These are phyloP conservation scores for Salticus scenicus DNA, from an alignment of 2,888 invertebrate genomes.

Conservation along the genomic window DNA sequence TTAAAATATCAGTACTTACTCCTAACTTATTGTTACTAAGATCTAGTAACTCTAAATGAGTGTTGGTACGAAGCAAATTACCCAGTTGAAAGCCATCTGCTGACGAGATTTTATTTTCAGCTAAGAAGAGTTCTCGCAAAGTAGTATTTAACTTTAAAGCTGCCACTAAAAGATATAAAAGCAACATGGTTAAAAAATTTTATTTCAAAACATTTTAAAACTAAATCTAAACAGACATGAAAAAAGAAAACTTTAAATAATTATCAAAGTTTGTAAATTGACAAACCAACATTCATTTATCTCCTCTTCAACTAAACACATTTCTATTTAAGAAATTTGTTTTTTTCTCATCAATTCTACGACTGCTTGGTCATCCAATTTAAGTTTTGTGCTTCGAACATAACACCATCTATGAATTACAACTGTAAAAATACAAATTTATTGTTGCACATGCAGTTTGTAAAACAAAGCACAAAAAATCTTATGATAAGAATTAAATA, in stretches of 20 bases:
- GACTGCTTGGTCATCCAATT: not conserved
- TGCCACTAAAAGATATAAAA: constrained; percentile 80
- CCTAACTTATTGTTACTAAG: constrained; percentile 80
- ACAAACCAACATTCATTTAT: constrained; percentile 8
- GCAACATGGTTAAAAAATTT: not conserved
- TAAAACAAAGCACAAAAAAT: not conserved
- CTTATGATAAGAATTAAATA: not conserved
- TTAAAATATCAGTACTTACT: too few species aligned
- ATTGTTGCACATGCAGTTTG: constrained; percentile 1
- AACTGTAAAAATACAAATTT: constrained; percentile 7
- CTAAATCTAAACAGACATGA: not conserved
- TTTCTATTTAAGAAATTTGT: not conserved
- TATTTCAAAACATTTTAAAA: not conserved
- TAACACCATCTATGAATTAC: constrained; percentile 3
- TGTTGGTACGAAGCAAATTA: constrained; percentile 84
- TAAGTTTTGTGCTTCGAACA: not conserved
- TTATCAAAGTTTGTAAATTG: not conserved
- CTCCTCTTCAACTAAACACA: constrained; percentile 8
- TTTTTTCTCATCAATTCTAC: constrained; percentile 6
- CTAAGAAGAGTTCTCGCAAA: constrained; percentile 86
- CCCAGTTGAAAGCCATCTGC: constrained; percentile 87
- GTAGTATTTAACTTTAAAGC: constrained; percentile 86
- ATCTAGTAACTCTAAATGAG: constrained; percentile 86
- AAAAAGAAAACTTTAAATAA: not conserved
- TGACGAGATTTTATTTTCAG: constrained; percentile 85